phyloP scores from a whole-genome alignment of 1,140 invertebrate genomes.

The Dendroctonus valens region DNA sequence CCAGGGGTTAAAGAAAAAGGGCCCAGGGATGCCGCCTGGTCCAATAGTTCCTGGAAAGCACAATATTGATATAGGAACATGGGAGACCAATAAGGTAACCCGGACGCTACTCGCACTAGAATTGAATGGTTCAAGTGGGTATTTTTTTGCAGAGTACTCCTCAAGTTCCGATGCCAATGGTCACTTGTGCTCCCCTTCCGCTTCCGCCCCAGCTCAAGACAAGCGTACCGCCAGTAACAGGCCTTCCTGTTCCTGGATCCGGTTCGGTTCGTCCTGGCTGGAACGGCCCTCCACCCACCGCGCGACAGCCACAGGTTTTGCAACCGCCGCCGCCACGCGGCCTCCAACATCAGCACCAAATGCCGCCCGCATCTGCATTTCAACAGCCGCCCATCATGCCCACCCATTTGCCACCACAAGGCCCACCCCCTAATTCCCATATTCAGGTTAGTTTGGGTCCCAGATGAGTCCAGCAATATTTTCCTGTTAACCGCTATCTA shows the following conservation, averaged over 20 bases:
- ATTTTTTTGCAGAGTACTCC: conserved; percentile 38
- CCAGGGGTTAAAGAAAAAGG: conserved; percentile 80
- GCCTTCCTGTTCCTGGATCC: background rate
- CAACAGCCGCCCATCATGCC: conserved; percentile 48
- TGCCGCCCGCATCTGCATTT: conserved; percentile 40
- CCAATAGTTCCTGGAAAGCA: conserved; percentile 87
- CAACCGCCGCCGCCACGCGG: conserved; percentile 42
- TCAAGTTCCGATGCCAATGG: conserved; percentile 34
- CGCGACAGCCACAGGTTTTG: conserved; percentile 36
- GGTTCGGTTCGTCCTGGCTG: conserved; percentile 53
- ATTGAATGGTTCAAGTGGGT: background rate
- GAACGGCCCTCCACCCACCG: conserved; percentile 49
- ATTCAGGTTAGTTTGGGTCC: conserved; percentile 32
- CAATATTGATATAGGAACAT: conserved; percentile 88
- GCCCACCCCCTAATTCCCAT: conserved; percentile 41
- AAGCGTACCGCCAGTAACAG: conserved; percentile 29
- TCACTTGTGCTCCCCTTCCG: conserved; percentile 7
- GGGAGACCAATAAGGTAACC: conserved; percentile 58
- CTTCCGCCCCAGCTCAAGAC: conserved; percentile 14
- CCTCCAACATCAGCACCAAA: conserved; percentile 47
- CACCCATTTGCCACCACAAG: conserved; percentile 51
- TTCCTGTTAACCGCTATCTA: conserved; percentile 4
- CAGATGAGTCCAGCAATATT: too few species aligned
- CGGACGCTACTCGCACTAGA: background rate
- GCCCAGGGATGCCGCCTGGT: conserved; percentile 83